Base-by-base conservation (phyloP, 1,140 invertebrate genomes). In the Drosophila busckii region DNA sequence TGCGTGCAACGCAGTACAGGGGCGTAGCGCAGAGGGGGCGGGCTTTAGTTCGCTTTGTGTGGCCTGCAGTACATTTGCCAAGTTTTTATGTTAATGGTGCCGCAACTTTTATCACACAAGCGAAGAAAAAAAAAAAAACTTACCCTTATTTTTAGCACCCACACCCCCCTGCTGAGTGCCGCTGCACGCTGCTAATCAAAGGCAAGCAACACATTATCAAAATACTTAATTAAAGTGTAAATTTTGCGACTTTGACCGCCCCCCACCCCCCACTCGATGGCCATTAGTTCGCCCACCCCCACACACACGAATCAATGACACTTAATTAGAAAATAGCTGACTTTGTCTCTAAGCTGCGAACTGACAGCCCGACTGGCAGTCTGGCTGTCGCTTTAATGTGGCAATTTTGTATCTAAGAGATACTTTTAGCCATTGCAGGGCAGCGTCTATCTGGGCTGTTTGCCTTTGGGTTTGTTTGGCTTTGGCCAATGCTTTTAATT, bases 141-240 rank as follows among this genome's bases (percentile, higher is more conserved):
- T n/a, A n/a, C n/a, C n/a, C n/a, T n/a, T n/a, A n/a, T n/a, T n/a
- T n/a, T n/a, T n/a, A 20, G 20, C 25, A 40, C 22, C 32, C 41
- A 37, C 26, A 28, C 29, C 3, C 9, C 9, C 22, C 10, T 12
- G 4, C 15, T 15, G n/a, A n/a, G n/a, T n/a, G 0, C 15, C 5
- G 15, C 13, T 32, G 69, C 69, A 73, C 48, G 60, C 59, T 60
- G 49, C 70, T 75, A 76, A 75, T 75, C 70, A 75, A 76, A 76
- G 49, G 31, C 64, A 63, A 48, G 25, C 25, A 61, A 75, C 52
- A 60, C 53, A 65, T 52, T 76, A 71, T 80, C 67, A 59, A 45
- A 78, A 80, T 68, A 63, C 49, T 65, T 70, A 71, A 78, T 80
- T 78, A 78, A 71, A 78, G 67, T 78, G 62, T 78, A 78, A 71